Percentiles rank a stretch among this genome's conserved stretches.
Conservation (phyloP, 2,888 invertebrate genomes). For the Azorinus chamasolen region DNA sequence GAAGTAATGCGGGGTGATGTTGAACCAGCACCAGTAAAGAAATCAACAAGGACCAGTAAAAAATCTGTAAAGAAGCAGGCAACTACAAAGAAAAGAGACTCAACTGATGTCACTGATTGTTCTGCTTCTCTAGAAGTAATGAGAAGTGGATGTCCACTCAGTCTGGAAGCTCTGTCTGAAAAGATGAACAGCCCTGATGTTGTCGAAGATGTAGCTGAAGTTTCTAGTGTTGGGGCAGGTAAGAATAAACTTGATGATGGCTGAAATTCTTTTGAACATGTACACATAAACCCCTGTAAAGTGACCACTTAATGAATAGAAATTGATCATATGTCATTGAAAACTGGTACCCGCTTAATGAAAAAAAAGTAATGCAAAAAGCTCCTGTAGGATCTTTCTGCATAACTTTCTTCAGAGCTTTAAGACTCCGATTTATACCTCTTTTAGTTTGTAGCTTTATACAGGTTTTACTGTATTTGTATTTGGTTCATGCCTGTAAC, state of each 20-base stretch:
- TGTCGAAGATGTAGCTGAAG: not conserved
- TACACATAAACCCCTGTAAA: too few species aligned
- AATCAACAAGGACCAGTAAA: conserved; percentile 5
- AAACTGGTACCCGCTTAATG: too few species aligned
- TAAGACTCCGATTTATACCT: too few species aligned
- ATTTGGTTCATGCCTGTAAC: too few species aligned
- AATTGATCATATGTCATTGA: too few species aligned
- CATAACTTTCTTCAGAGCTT: too few species aligned
- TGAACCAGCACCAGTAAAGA: conserved; percentile 8
- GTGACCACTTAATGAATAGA: too few species aligned
- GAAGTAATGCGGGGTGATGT: conserved; percentile 62
- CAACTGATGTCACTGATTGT: not conserved
- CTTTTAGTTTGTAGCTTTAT: too few species aligned
- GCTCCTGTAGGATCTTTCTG: too few species aligned
- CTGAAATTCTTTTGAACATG: too few species aligned
- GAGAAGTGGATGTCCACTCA: conserved; percentile 40
- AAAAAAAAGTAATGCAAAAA: too few species aligned
- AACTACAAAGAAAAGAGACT: not conserved
- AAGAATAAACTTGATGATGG: conserved; percentile 1
- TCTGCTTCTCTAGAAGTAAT: conserved; percentile 33
- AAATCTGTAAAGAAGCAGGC: not conserved
- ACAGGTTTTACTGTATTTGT: too few species aligned
- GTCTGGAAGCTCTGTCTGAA: conserved; percentile 26
- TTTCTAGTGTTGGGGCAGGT: not conserved
- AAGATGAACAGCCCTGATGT: conserved; percentile 15